These are phyloP conservation scores for Montipora efflorescens DNA, from an alignment of 64 coral and sea anemone genomes.

Conservation along the genomic window DNA sequence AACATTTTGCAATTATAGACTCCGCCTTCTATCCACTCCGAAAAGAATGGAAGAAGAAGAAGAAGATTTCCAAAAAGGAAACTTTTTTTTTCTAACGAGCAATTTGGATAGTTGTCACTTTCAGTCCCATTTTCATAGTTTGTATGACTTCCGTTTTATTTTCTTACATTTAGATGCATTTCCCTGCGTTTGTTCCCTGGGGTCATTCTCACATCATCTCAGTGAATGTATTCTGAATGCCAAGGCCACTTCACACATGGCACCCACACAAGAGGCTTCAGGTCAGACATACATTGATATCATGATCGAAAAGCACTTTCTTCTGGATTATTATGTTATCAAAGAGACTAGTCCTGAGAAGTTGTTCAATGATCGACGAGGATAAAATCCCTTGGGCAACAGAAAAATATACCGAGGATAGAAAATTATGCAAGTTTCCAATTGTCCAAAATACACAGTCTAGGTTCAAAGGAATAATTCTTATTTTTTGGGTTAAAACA, in stretches of 20 bases:
- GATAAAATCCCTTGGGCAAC: no score
- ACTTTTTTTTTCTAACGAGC: no score
- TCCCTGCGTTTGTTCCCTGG: neutral
- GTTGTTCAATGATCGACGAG: neutral
- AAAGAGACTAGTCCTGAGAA: neutral
- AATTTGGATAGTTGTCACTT: neutral
- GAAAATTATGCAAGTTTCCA: no score
- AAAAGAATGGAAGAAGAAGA: no score
- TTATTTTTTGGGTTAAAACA: no score
- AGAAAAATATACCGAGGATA: no score
- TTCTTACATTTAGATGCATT: neutral
- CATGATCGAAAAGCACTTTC: neutral
- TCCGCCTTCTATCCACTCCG: no score
- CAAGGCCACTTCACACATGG: conserved; percentile 86
- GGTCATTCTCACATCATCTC: conserved; percentile 70
- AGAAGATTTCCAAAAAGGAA: no score
- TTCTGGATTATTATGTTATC: neutral
- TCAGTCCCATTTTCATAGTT: neutral
- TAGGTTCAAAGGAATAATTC: no score
- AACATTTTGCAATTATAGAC: no score
- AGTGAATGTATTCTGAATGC: conserved; percentile 76
- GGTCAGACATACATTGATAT: conserved; percentile 4
- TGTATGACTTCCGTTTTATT: neutral
- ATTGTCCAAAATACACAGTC: no score
- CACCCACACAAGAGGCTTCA: conserved; percentile 79